Conservation (phyloP, 2,113 vertebrate genomes). For the Enhydra lutris region DNA sequence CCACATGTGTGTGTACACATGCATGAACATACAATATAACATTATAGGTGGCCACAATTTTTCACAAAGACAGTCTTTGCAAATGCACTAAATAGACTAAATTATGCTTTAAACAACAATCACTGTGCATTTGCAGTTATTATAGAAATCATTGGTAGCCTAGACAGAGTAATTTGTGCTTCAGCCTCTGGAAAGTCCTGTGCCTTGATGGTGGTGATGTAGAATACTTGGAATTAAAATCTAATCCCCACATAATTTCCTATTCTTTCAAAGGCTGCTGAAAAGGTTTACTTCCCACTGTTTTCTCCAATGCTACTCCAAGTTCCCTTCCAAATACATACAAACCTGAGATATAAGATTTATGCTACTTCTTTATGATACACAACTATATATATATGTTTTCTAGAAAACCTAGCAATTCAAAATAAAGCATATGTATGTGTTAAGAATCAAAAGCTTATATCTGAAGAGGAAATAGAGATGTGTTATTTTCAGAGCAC, state of each 20-base stretch:
- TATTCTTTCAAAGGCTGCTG: background rate
- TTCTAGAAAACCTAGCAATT: constrained; percentile 21
- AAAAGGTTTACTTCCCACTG: background rate
- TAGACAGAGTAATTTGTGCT: background rate
- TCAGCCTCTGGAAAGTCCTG: background rate
- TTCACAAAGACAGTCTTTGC: background rate
- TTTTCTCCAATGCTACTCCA: background rate
- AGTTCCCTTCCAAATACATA: background rate
- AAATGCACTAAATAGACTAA: background rate
- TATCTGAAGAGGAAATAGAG: background rate
- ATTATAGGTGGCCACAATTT: background rate
- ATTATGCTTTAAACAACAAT: background rate
- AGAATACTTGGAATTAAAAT: background rate
- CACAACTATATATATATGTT: background rate
- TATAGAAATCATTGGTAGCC: background rate
- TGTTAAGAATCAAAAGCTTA: constrained; percentile 20
- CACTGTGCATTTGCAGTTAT: background rate
- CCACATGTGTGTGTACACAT: no score
- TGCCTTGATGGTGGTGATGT: background rate
- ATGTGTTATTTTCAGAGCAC: background rate
- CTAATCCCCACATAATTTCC: background rate
- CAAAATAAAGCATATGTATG: background rate
- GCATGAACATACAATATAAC: background rate
- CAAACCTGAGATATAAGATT: background rate
- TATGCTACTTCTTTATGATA: background rate